Conservation (phyloP, 2,797 vertebrate species). For the Micromesistius poutassou region DNA sequence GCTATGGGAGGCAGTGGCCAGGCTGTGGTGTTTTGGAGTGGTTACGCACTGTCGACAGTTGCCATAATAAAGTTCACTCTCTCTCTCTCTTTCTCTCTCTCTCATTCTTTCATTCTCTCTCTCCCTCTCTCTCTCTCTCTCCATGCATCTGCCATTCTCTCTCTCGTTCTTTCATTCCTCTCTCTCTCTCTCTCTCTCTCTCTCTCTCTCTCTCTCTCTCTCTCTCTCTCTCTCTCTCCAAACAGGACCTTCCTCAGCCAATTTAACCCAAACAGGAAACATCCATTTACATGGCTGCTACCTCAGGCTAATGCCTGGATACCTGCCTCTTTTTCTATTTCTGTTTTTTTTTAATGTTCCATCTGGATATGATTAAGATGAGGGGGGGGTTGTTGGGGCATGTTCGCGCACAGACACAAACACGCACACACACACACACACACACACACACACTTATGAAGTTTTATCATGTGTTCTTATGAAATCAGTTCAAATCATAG, state of each 20-base stretch:
- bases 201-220: too few species aligned
- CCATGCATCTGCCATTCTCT: too few species aligned
- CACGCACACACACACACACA: too few species aligned
- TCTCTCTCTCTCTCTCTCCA: slow-evolving; percentile 1
- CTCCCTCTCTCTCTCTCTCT: too few species aligned
- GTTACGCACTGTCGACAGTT: slow-evolving; percentile 14
- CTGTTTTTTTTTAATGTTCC: slow-evolving; percentile 38
- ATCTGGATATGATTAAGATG: slow-evolving; percentile 65
- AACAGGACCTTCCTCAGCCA: slow-evolving; percentile 36
- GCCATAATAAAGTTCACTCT: slow-evolving; percentile 29
- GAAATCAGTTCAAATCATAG: not conserved
- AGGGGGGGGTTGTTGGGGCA: slow-evolving; percentile 28
- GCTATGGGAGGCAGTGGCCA: not conserved
- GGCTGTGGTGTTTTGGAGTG: slow-evolving; percentile 13
- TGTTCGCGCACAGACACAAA: too few species aligned
- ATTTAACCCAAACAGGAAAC: slow-evolving; percentile 57
- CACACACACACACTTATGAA: too few species aligned
- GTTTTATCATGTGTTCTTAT: too few species aligned
- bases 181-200: too few species aligned
- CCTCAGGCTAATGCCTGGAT: slow-evolving; percentile 53
- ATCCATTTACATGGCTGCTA: slow-evolving; percentile 53
- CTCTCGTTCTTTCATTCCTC: too few species aligned
- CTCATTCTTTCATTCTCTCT: too few species aligned
- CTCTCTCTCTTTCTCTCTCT: not conserved
- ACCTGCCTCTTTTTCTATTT: slow-evolving; percentile 8